phyloP scores from a whole-genome alignment of 2,113 vertebrate genomes.

The Rhinoderma darwinii region DNA sequence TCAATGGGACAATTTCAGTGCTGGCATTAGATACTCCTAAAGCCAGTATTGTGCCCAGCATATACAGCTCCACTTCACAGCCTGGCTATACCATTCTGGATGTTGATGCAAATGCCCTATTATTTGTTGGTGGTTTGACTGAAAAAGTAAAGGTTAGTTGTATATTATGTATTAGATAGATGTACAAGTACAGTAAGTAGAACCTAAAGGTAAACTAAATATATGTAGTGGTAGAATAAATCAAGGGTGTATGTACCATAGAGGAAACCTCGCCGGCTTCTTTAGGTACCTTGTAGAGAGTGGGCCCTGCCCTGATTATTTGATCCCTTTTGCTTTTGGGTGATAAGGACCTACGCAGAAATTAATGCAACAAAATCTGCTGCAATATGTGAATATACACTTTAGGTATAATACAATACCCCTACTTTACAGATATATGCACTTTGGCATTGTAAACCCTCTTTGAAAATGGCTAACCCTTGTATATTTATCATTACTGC shows the following conservation, averaged over 20 bases:
- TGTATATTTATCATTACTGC: not conserved
- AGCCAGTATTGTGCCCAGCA: constrained; percentile 83
- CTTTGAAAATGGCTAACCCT: not conserved
- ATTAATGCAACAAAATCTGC: too few relatives aligned
- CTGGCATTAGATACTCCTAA: constrained; percentile 88
- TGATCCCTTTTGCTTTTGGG: too few relatives aligned
- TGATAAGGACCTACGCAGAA: too few relatives aligned
- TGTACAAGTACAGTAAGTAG: not conserved
- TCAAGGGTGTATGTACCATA: too few relatives aligned
- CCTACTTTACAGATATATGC: not conserved
- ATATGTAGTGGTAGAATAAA: too few relatives aligned
- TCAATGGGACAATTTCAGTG: constrained; percentile 92
- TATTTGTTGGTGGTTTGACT: constrained; percentile 95
- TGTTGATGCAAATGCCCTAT: constrained; percentile 90
- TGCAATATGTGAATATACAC: too few relatives aligned
- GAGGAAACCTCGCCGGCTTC: too few relatives aligned
- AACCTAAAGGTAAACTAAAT: not conserved
- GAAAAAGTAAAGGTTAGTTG: constrained; percentile 85
- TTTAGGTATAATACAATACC: not conserved
- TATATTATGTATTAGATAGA: not conserved
- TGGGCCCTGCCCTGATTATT: too few relatives aligned
- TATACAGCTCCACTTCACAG: constrained; percentile 80
- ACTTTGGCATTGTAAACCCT: not conserved
- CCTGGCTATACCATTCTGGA: constrained; percentile 90
- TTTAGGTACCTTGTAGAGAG: too few relatives aligned